Percentiles rank a stretch among this genome's conserved stretches.
Conservation (phyloP, 2,888 invertebrate species). For the Tenthredo distinguenda region DNA sequence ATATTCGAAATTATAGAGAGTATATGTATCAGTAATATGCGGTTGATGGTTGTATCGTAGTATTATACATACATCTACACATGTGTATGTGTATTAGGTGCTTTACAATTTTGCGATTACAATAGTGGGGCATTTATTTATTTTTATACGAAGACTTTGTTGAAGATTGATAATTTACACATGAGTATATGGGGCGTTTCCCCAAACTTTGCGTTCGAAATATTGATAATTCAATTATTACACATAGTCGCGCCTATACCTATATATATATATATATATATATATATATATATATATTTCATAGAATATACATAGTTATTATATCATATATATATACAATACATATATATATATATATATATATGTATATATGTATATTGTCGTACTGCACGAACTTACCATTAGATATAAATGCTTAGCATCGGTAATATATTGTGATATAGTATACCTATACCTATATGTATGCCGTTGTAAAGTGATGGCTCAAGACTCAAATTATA, state of each 20-base stretch:
- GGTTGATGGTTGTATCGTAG: no score
- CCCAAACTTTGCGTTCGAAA: not conserved
- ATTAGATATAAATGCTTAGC: not conserved
- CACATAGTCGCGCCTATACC: not conserved
- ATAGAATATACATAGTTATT: not conserved
- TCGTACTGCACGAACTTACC: not conserved
- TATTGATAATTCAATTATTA: not conserved
- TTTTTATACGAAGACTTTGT: slow-evolving; percentile 66
- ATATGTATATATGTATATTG: not conserved
- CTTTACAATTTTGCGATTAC: not conserved
- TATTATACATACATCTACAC: no score
- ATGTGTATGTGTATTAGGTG: not conserved
- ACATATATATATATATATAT: not conserved
- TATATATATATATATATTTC: not conserved
- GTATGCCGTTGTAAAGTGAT: not conserved
- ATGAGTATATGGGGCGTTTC: not conserved
- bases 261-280: no score
- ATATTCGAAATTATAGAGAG: no score
- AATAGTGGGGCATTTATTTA: slow-evolving; percentile 69
- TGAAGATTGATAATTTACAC: slow-evolving; percentile 1
- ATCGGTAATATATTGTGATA: no score
- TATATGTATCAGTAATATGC: no score
- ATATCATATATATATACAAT: not conserved
- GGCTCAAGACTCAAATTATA: not conserved
- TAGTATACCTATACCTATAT: no score